Evolutionary conservation across 2,797 vertebrate species (phyloP), one percentile per base, ranked within the genome.

Genomic region (Siniperca obscura): DNA sequence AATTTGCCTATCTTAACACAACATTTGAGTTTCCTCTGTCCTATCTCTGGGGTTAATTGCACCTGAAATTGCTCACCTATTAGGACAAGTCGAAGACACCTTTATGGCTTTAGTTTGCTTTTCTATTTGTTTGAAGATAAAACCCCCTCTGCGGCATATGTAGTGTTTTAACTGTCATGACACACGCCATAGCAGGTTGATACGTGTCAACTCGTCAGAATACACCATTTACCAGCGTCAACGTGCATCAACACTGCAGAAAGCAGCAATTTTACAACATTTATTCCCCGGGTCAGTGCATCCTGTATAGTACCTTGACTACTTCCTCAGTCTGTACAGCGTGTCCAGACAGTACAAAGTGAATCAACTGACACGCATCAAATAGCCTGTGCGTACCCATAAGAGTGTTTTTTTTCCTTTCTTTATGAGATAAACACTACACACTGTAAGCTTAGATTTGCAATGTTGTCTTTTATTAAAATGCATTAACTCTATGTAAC

Each of bases 391-490:
- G 17, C 7, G 2, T 46, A 11, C 19, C 27, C 27, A 16, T n/a
- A 17, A n/a, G 5, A 40, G 7, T 38, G 30, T 56, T 62, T 14
- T n/a, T 50, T 50, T 62, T 3, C 27, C 16, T 65, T 44, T 52
- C 14, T 62, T 71, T 44, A 0, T 69, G 34, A 42, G 19, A 59
- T 17, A n/a, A 66, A 69, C 16, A 42, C 52, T 59, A 53, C 36
- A 36, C 36, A 36, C 36, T 75, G 5, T 44, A 13, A 40, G 14
- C 50, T 57, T 6, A 52, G 19, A 25, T 36, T 48, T 55, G 22
- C 16, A 30, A 17, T 34, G 8, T 46, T 52, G 38, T 36, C 69
- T 44, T 74, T 57, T 36, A 74, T 57, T 61, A 30, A 59, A 87
- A 42, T 14, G 12, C 17, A 50, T 57, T 13, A 25, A 30, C 1